Evolutionary conservation across 2,888 invertebrate species (phyloP), one percentile per base, ranked within the genome.

Genomic region (Gymnoscelis rufifasciata): DNA sequence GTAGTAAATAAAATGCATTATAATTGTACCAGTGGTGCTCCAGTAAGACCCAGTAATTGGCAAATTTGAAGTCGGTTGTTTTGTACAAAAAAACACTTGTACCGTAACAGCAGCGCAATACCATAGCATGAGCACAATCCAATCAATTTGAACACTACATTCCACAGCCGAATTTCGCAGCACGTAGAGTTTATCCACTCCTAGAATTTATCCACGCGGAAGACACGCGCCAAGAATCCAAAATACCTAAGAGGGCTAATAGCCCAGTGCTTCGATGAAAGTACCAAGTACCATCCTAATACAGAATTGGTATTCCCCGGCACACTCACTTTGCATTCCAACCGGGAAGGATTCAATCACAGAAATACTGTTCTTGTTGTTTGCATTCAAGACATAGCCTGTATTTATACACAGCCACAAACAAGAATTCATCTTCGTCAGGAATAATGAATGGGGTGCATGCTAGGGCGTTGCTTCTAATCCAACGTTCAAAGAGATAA

Each of bases 301-400:
- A 50, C 54, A 43, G 30, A 50, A 53, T 59, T 57, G 56, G 50
- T 59, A 60, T 60, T 60, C 59, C 11, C 28, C 40, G 45, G 56
- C 46, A 53, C 51, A 46, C 39, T 45, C 51, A 47, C 51, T 59
- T 58, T 56, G 57, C 60, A 56, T 62, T 56, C 52, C 47, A 54
- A 40, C 33, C 51, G 8, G 7, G 28, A 43, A 47, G 43, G 46
- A 50, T 59, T 57, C 59, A 56, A 60, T 57, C 59, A 56, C 39
- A 27, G 49, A 37, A 38, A 49, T 52, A 51, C 44, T 52, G 54
- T 54, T 31, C 43, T 12, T 28, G 26, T 44, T 57, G 55, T 57
- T 57, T 57, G 47, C 50, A 50, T 53, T 57, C 52, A 51, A 58
- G 57, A 49, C 53, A 50, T 51, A 43, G 55, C 52, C 42, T 47